Evolutionary conservation across 2,113 vertebrate genomes (phyloP).

Genomic region (Chaetura pelagica): DNA sequence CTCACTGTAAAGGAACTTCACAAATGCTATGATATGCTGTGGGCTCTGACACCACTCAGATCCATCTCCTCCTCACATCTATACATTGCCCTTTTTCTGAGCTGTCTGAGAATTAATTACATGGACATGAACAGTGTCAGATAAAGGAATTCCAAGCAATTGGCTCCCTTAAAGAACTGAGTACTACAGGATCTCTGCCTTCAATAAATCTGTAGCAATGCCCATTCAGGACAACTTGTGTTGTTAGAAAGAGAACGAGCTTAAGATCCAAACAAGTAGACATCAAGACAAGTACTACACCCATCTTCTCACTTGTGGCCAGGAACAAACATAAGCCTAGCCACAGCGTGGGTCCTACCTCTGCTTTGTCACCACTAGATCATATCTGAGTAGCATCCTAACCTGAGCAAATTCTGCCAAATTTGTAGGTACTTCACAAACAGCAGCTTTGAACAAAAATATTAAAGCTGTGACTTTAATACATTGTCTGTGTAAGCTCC

Average conservation of each 20-base stretch:
- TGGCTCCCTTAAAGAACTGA: not conserved
- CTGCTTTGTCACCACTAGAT: not conserved
- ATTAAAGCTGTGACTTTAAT: not conserved
- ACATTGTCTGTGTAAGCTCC: not conserved
- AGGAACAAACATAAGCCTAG: not conserved
- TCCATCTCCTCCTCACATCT: conserved; percentile 33
- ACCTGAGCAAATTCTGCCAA: not conserved
- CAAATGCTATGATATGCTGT: not conserved
- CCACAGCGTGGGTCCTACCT: not conserved
- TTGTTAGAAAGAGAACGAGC: not conserved
- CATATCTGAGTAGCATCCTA: not conserved
- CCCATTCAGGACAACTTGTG: not conserved
- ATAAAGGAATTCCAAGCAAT: not conserved
- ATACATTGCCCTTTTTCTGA: not conserved
- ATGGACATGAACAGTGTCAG: not conserved
- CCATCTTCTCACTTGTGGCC: not conserved
- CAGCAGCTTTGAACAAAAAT: not conserved
- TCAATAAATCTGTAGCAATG: not conserved
- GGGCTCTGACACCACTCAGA: conserved; percentile 30
- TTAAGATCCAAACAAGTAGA: not conserved
- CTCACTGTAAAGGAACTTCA: conserved; percentile 39
- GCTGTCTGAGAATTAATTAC: conserved; percentile 44
- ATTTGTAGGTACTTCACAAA: not conserved
- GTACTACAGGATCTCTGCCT: not conserved
- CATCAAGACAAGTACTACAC: not conserved